Base-by-base conservation (phyloP, 2,888 invertebrate genomes). In the Agonopterix arenella region DNA sequence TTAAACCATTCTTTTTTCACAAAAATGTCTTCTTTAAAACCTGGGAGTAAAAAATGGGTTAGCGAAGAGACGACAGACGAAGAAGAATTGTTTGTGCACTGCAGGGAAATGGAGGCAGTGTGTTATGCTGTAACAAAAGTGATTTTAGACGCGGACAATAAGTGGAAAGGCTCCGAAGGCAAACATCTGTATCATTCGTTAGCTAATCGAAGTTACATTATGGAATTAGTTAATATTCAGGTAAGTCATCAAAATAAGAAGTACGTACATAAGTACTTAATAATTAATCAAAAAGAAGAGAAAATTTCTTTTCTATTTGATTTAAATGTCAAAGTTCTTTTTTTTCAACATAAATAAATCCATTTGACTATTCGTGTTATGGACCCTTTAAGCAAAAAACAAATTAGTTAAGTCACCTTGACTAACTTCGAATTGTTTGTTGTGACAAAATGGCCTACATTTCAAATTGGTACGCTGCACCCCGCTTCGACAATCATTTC, bases 211-310 rank as follows among this genome's bases (percentile, higher is more conserved):
- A 84, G 74, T 59, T 89, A 85, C 66, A 89, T 89, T 48, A 82
- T 84, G 79, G 89, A 88, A 61, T 63, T 89, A 57, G 86, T 88
- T 53, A 88, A 89, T 73, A 86, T 89, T 80, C 89, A 90, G 84
- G 90, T 85, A 66, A 64, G 43, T 13, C 10, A 11, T 28, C 5
- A 28, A 28, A 28, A 28, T 28, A 28, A 7, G 28, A 4, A 2
- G 1, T 2, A 16, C 4, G 1, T n/a, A 18, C 18, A 2, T 18
- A 18, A 4, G 18, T 18, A 18, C 13, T n/a, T n/a, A n/a, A 13
- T 13, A 13, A 3, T 2, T 4, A 18, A 18, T 18, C 18, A 18
- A 18, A 18, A 4, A 18, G 2, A 18, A 18, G 2, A 2, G 18
- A 1, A 4, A 18, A 18, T 18, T 18, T 18, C 18, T 18, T 4